Conservation (phyloP, 2,888 invertebrate species). For the Netelia fuscicornis region DNA sequence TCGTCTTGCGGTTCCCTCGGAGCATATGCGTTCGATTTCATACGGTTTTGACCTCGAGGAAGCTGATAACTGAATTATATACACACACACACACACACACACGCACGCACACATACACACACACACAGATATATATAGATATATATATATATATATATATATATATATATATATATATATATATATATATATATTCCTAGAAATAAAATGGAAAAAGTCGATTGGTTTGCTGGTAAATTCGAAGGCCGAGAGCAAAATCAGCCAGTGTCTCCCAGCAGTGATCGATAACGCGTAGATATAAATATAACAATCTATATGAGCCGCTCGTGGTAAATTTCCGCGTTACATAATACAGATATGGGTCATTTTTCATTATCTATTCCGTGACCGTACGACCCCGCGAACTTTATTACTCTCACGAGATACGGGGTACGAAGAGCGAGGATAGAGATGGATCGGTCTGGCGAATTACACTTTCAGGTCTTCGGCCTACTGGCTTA, state of each 20-base stretch:
- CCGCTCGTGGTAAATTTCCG: too few species aligned
- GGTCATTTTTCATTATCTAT: conserved; percentile 12
- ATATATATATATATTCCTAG: background rate
- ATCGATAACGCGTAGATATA: too few species aligned
- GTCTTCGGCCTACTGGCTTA: background rate
- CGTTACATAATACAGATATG: background rate
- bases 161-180: conserved; percentile 7
- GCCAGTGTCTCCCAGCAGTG: too few species aligned
- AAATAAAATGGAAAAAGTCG: background rate
- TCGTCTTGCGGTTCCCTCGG: conserved; percentile 18
- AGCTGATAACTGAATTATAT: conserved; percentile 17
- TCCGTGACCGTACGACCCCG: background rate
- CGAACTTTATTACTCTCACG: background rate
- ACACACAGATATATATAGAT: too few species aligned
- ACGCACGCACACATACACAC: too few species aligned
- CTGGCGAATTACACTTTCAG: conserved; percentile 1
- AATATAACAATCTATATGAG: too few species aligned
- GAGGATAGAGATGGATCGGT: background rate
- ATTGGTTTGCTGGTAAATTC: background rate
- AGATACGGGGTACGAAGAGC: background rate
- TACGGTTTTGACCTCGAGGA: conserved; percentile 32
- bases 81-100: background rate
- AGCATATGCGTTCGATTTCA: conserved; percentile 34
- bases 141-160: conserved; percentile 3
- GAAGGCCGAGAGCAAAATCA: too few species aligned